phyloP scores from a whole-genome alignment of 2,888 invertebrate species.

The Matsumyia berberina region DNA sequence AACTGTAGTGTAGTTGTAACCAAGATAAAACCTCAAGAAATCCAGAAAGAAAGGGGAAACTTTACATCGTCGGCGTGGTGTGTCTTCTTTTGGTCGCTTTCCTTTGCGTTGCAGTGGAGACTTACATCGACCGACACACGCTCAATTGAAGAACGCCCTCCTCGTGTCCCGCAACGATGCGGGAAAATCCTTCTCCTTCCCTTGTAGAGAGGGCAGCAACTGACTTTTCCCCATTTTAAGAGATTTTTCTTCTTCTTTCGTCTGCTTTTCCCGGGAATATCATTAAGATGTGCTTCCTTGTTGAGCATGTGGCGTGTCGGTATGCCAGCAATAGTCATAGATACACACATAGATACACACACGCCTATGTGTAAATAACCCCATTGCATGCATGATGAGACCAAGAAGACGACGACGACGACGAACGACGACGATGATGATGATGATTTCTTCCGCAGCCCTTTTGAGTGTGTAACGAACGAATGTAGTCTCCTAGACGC shows the following conservation, averaged over 20 bases:
- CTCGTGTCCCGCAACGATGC: slow-evolving; percentile 6
- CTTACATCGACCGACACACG: slow-evolving; percentile 37
- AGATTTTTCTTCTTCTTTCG: slow-evolving; percentile 32
- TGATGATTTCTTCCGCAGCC: slow-evolving; percentile 73
- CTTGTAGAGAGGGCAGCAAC: slow-evolving; percentile 56
- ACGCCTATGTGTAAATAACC: slow-evolving; percentile 73
- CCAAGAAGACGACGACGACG: slow-evolving; percentile 7
- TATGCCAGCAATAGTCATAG: slow-evolving; percentile 41
- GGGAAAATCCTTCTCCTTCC: slow-evolving; percentile 68
- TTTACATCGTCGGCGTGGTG: slow-evolving; percentile 41
- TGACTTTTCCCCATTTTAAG: slow-evolving; percentile 65
- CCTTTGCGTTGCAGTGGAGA: slow-evolving; percentile 57
- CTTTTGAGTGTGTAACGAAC: slow-evolving; percentile 64
- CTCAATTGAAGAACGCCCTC: slow-evolving; percentile 1
- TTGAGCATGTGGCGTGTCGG: slow-evolving; percentile 71
- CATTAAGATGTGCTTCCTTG: slow-evolving; percentile 69
- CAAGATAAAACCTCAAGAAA: slow-evolving; percentile 33
- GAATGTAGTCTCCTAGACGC: slow-evolving; percentile 58
- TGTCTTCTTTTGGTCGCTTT: slow-evolving; percentile 20
- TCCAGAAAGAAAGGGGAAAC: slow-evolving; percentile 65
- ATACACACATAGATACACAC: slow-evolving; percentile 41
- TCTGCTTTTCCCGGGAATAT: slow-evolving; percentile 66
- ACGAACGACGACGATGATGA: slow-evolving; percentile 8
- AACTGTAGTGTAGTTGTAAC: slow-evolving; percentile 41
- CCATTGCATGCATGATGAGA: slow-evolving; percentile 68